Percentiles rank a stretch among this genome's conserved stretches.
Conservation (phyloP, 2,113 vertebrate genomes). For the Tichodroma muraria region DNA sequence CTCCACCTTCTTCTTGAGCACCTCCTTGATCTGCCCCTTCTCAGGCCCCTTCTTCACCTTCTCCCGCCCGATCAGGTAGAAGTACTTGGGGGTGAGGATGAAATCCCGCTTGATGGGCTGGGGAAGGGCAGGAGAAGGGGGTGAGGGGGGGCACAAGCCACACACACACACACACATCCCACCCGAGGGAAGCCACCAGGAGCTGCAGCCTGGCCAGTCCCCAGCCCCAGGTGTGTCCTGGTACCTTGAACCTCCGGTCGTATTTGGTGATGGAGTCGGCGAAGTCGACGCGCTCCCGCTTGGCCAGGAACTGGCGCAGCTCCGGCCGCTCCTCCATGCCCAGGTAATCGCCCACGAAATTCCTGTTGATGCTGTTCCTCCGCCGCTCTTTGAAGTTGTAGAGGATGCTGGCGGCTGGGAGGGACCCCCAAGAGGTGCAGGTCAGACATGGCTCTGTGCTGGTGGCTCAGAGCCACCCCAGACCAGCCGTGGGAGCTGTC, state of each 20-base stretch:
- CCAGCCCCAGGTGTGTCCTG: neutral
- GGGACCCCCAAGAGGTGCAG: neutral
- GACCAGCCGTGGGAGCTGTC: rapidly evolving
- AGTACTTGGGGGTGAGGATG: slow-evolving; percentile 88
- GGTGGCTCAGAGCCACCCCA: neutral
- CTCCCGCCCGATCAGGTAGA: slow-evolving; percentile 94
- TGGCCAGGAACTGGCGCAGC: slow-evolving; percentile 89
- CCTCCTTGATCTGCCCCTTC: slow-evolving; percentile 92
- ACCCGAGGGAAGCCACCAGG: neutral
- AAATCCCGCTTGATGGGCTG: slow-evolving; percentile 93
- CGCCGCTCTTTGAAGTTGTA: slow-evolving; percentile 91
- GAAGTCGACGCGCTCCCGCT: slow-evolving; percentile 89
- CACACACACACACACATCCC: rapidly evolving
- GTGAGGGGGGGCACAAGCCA: neutral
- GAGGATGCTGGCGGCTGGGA: slow-evolving; percentile 89
- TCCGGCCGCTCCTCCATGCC: slow-evolving; percentile 93
- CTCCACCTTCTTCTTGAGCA: slow-evolving; percentile 92
- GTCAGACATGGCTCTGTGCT: neutral
- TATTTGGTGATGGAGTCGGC: slow-evolving; percentile 92
- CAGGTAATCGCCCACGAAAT: slow-evolving; percentile 95
- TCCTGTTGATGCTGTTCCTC: slow-evolving; percentile 95
- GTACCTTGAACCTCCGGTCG: slow-evolving; percentile 95
- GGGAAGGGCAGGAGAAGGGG: neutral
- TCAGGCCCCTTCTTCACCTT: slow-evolving; percentile 95
- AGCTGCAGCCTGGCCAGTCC: neutral